These are phyloP conservation scores for Megathymus violae DNA, from an alignment of 1,140 invertebrate genomes.

Conservation along the genomic window DNA sequence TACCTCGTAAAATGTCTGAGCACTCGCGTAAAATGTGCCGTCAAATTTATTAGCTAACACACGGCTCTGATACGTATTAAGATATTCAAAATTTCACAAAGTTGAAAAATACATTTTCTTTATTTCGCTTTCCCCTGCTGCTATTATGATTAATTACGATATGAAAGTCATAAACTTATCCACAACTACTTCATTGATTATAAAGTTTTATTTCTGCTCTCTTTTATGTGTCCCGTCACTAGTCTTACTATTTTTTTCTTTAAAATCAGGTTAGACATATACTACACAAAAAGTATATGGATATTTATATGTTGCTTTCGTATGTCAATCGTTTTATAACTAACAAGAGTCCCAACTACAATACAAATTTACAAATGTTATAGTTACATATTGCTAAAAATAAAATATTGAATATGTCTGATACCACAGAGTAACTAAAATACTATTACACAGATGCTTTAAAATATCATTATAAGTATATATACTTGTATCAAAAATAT, in stretches of 20 bases:
- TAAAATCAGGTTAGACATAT: not conserved
- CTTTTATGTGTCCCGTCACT: slow-evolving; percentile 14
- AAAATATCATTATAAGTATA: too few species aligned
- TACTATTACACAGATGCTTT: too few species aligned
- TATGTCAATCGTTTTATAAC: not conserved
- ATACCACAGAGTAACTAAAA: too few species aligned
- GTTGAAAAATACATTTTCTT: slow-evolving; percentile 17
- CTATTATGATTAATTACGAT: slow-evolving; percentile 31
- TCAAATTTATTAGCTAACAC: slow-evolving; percentile 52
- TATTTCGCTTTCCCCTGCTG: slow-evolving; percentile 7
- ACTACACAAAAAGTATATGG: not conserved
- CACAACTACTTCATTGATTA: slow-evolving; percentile 27
- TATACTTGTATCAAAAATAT: too few species aligned
- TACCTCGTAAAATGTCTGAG: slow-evolving; percentile 69
- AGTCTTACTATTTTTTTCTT: not conserved
- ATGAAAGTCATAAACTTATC: slow-evolving; percentile 30
- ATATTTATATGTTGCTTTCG: not conserved
- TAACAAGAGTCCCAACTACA: too few species aligned
- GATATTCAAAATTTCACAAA: slow-evolving; percentile 32
- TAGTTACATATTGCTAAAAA: too few species aligned
- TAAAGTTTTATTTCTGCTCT: slow-evolving; percentile 14
- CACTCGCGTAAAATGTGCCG: slow-evolving; percentile 62
- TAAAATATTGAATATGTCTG: too few species aligned
- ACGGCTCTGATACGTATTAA: slow-evolving; percentile 21
- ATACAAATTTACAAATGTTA: too few species aligned